phyloP scores from a whole-genome alignment of 2,888 invertebrate species.

The Diarsia rubi region DNA sequence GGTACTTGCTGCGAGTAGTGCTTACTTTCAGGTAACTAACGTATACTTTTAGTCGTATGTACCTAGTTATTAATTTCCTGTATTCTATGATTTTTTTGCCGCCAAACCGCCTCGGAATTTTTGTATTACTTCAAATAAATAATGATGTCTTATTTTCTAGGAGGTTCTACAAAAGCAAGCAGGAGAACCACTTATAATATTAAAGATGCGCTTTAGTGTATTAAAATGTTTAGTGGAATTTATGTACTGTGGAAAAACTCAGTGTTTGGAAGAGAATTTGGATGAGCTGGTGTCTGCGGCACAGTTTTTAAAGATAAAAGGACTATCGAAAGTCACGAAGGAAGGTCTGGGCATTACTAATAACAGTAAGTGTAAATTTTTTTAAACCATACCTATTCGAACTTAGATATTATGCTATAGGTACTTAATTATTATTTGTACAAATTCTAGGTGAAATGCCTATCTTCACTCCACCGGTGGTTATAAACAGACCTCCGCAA shows the following conservation, averaged over 20 bases:
- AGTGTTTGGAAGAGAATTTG: conserved; percentile 92
- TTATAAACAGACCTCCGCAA: conserved; percentile 87
- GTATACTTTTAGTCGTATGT: not conserved
- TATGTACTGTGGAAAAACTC: conserved; percentile 95
- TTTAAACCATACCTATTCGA: not conserved
- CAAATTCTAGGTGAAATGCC: conserved; percentile 82
- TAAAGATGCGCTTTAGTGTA: conserved; percentile 93
- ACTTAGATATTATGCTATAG: not conserved
- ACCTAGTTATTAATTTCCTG: not conserved
- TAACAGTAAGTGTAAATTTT: conserved; percentile 79
- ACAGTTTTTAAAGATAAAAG: conserved; percentile 93
- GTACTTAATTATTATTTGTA: conserved; percentile 7
- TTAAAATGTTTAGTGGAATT: conserved; percentile 94
- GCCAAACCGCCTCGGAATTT: conserved; percentile 8
- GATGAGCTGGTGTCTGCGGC: conserved; percentile 93
- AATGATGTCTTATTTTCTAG: conserved; percentile 73
- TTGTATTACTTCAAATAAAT: not conserved
- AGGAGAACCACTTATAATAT: conserved; percentile 91
- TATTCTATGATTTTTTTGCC: not conserved
- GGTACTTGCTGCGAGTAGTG: conserved; percentile 93
- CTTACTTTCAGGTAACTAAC: conserved; percentile 92
- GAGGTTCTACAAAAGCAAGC: conserved; percentile 91
- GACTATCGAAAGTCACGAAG: conserved; percentile 90
- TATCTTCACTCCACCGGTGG: conserved; percentile 87
- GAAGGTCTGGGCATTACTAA: conserved; percentile 87